phyloP scores from a whole-genome alignment of 2,113 vertebrate genomes.

The Orthonyx spaldingii region DNA sequence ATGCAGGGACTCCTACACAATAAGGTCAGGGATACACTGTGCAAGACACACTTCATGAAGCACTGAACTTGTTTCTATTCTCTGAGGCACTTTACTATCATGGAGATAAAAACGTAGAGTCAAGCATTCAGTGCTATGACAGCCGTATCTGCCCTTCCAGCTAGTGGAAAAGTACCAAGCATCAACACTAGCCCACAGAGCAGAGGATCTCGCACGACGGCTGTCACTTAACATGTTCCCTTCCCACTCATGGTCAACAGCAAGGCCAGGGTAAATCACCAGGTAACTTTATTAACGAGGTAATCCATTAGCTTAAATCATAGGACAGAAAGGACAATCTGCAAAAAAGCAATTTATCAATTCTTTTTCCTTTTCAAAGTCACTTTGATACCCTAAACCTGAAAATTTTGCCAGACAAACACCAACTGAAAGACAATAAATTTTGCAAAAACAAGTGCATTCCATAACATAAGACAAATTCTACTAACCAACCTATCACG shows the following conservation, averaged over 20 bases:
- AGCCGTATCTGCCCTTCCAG: not conserved
- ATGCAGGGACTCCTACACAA: not conserved
- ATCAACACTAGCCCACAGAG: not conserved
- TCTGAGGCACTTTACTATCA: constrained; percentile 1
- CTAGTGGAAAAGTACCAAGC: constrained; percentile 39
- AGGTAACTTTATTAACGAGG: constrained; percentile 18
- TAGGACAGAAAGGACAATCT: not conserved
- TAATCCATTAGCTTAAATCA: not conserved
- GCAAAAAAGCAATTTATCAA: not conserved
- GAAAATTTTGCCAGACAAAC: not conserved
- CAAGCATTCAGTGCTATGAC: not conserved
- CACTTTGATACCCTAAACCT: not conserved
- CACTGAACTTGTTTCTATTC: not conserved
- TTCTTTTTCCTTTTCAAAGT: not conserved
- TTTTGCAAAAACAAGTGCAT: not conserved
- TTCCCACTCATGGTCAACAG: not conserved
- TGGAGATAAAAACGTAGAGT: not conserved
- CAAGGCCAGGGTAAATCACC: not conserved
- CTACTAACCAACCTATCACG: not conserved
- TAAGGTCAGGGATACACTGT: not conserved
- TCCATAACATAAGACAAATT: not conserved
- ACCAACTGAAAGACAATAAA: not conserved
- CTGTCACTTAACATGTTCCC: not conserved
- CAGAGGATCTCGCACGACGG: not conserved
- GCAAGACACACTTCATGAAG: not conserved